A percentile compares a stretch with the other conserved stretches of the same genome.
Conservation (phyloP, 2,888 invertebrate species). For the Apotomis betuletana region DNA sequence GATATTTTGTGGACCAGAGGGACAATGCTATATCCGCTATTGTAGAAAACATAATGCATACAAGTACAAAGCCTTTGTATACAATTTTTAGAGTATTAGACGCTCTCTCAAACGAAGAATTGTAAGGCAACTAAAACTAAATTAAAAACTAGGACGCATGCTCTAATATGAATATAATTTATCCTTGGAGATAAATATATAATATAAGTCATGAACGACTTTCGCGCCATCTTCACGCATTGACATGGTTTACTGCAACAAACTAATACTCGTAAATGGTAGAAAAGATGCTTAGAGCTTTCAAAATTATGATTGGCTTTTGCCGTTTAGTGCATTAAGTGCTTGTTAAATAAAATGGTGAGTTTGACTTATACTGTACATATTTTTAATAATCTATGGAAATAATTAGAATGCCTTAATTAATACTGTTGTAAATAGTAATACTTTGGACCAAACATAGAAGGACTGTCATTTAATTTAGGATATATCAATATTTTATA, state of each 20-base stretch:
- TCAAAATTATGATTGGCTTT: conserved; percentile 20
- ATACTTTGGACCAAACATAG: too few relatives aligned
- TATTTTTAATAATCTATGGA: not conserved
- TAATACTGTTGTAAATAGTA: too few relatives aligned
- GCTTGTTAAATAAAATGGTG: conserved; percentile 32
- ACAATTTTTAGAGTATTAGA: too few relatives aligned
- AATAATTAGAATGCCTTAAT: not conserved
- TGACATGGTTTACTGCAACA: not conserved
- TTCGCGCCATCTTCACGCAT: conserved; percentile 17
- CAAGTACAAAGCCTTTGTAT: too few relatives aligned
- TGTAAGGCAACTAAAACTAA: not conserved
- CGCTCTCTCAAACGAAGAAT: too few relatives aligned
- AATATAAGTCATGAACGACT: conserved; percentile 1
- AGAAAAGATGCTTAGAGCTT: conserved; percentile 40
- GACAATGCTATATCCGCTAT: too few relatives aligned
- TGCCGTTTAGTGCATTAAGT: conserved; percentile 30
- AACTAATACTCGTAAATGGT: conserved; percentile 33
- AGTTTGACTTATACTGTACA: conserved; percentile 27
- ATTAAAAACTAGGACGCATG: not conserved
- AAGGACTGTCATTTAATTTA: too few relatives aligned
- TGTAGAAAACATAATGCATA: too few relatives aligned
- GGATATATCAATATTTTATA: too few relatives aligned
- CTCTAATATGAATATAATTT: not conserved
- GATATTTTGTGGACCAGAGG: too few relatives aligned
- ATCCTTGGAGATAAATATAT: not conserved